phyloP scores from a whole-genome alignment of 2,113 vertebrate species.

The Oncorhynchus kisutch region DNA sequence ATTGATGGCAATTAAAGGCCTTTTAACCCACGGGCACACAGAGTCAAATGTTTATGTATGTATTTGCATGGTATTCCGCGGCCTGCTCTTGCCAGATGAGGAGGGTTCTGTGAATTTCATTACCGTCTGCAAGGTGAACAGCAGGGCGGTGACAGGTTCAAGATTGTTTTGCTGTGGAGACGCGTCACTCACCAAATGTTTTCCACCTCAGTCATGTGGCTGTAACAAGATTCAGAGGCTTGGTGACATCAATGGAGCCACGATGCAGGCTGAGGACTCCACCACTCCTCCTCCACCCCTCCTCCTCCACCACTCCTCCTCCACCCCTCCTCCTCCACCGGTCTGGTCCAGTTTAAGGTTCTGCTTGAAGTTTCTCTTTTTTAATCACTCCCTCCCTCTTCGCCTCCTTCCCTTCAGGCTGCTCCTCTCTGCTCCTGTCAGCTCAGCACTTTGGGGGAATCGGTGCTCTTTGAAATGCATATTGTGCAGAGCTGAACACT shows the following conservation, averaged over 20 bases:
- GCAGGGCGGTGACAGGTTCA: slow-evolving; percentile 54
- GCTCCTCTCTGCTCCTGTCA: slow-evolving; percentile 79
- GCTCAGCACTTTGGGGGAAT: slow-evolving; percentile 92
- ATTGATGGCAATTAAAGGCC: slow-evolving; percentile 53
- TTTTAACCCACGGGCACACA: slow-evolving; percentile 48
- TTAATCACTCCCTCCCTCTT: slow-evolving; percentile 79
- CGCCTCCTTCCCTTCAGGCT: slow-evolving; percentile 70
- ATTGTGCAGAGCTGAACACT: slow-evolving; percentile 85
- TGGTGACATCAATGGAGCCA: slow-evolving; percentile 30
- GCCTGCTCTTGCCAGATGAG: slow-evolving; percentile 19
- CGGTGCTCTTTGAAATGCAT: slow-evolving; percentile 96
- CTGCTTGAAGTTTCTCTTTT: slow-evolving; percentile 84
- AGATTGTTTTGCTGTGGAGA: slow-evolving; percentile 58
- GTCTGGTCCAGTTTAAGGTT: not conserved
- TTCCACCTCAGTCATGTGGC: slow-evolving; percentile 47
- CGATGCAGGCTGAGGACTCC: too few species aligned
- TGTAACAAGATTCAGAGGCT: slow-evolving; percentile 30
- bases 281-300: not conserved
- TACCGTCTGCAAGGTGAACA: slow-evolving; percentile 53
- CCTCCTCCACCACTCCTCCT: not conserved
- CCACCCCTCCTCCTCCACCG: not conserved
- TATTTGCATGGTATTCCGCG: slow-evolving; percentile 41
- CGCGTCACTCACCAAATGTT: slow-evolving; percentile 7
- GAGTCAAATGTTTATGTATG: slow-evolving; percentile 57
- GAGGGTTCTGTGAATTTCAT: slow-evolving; percentile 51